Base-by-base conservation (phyloP, 2,888 invertebrate genomes). In the Xestia sexstrigata region DNA sequence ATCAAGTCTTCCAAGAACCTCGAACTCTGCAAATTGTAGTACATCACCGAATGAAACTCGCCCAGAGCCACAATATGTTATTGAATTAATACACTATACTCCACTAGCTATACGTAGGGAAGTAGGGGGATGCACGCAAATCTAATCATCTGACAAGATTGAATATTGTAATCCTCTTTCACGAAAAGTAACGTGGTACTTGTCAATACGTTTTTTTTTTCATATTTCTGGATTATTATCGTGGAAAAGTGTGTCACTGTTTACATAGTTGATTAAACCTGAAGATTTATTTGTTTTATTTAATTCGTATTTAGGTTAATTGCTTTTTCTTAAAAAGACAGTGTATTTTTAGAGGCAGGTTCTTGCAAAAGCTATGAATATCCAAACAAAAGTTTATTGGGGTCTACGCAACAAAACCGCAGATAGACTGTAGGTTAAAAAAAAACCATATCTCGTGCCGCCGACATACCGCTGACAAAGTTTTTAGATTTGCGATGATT, bases 161-260 rank as follows among this genome's bases (percentile, higher is more conserved):
- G 74, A 77, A 84, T 83, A 84, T 78, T 71, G 76, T 84, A 77
- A 78, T 79, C 72, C 79, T 63, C 72, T 79, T 58, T 39, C 42
- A 35, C 42, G 63, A 35, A 13, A 70, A 66, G 26, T 49, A 42
- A 30, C 6, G 30, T 52, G 9, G 30, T 42, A 49, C 60, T 35
- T 30, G 42, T 26, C 26, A 26, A 15, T n/a, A 26, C 47, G 42
- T 42, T 62, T 62, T 11, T 17, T 67, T 74, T 70, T 69, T 65
- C 15, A 30, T 72, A 66, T 66, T 55, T 13, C 17, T 73, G 35
- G 17, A 35, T 72, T 35, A 35, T 62, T 35, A n/a, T 42, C 13
- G 4, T 26, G 35, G 45, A n/a, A 65, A n/a, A n/a, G 20, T n/a
- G 26, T 8, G n/a, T 39, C 39, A 23, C 42, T 20, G 63, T 35